A percentile compares a stretch with the other conserved stretches of the same genome.
Conservation (phyloP, 2,113 vertebrate genomes). For the Todiramphus chloris region DNA sequence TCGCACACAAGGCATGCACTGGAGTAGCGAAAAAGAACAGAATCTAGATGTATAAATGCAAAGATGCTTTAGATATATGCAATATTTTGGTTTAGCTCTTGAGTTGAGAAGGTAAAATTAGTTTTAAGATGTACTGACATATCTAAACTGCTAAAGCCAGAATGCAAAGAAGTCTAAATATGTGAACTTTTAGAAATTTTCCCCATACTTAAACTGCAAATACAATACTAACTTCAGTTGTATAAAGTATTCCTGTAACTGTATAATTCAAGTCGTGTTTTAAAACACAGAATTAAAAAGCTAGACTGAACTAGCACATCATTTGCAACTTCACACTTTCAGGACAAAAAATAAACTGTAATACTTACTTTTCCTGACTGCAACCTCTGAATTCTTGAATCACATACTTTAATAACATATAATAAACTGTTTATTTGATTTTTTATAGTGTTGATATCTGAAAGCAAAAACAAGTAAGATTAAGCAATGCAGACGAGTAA, state of each 20-base stretch:
- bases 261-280: background rate
- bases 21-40: background rate
- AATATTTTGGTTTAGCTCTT: background rate
- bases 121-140: background rate
- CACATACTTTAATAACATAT: slow-evolving; percentile 99
- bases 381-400: slow-evolving; percentile 96
- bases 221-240: background rate
- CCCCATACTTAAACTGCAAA: background rate
- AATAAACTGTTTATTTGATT: slow-evolving; percentile 99
- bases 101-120: background rate
- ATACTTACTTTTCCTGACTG: slow-evolving; percentile 96
- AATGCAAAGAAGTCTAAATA: background rate
- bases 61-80: background rate
- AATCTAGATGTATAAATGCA: background rate
- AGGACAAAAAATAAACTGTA: background rate
- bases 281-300: background rate
- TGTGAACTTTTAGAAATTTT: background rate
- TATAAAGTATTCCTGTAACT: background rate
- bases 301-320: background rate
- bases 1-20: background rate
- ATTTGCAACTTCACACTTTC: background rate
- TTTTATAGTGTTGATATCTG: slow-evolving; percentile 99
- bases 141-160: background rate
- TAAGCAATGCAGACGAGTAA: background rate
- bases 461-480: slow-evolving; percentile 59